Evolutionary conservation across 2,888 invertebrate genomes (phyloP).

Genomic region (Ectropis crepuscularia): DNA sequence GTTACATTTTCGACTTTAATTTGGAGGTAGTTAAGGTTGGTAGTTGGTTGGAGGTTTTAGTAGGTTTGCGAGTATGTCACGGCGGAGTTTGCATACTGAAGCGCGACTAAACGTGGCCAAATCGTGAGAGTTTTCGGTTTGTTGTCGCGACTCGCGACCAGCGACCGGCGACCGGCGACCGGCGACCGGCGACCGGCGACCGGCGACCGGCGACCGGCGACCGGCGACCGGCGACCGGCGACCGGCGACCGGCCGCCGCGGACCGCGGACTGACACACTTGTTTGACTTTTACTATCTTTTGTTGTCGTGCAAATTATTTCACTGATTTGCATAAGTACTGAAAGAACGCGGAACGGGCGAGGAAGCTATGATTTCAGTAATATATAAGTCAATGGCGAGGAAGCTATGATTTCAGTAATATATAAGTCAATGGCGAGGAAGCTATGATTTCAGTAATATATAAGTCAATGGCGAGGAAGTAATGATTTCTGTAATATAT

Average conservation of each 20-base stretch:
- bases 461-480: no score
- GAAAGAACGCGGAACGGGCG: background rate
- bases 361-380: no score
- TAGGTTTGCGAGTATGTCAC: slow-evolving; percentile 57
- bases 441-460: no score
- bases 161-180: no score
- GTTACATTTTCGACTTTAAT: slow-evolving; percentile 35
- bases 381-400: no score
- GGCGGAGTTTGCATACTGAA: slow-evolving; percentile 57
- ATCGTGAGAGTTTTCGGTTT: slow-evolving; percentile 58
- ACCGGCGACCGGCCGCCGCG: slow-evolving; percentile 36
- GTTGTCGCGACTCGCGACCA: slow-evolving; percentile 51
- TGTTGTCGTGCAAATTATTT: slow-evolving; percentile 31
- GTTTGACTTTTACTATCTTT: slow-evolving; percentile 65
- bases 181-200: no score
- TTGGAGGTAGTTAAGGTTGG: slow-evolving; percentile 10
- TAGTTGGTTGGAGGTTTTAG: slow-evolving; percentile 39
- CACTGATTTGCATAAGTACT: slow-evolving; percentile 1
- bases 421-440: no score
- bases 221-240: no score
- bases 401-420: no score
- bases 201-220: no score
- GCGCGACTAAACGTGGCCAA: slow-evolving; percentile 28
- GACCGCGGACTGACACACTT: slow-evolving; percentile 40
- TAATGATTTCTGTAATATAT: no score